Evolutionary conservation across 2,797 vertebrate species (phyloP).

Genomic region (Etheostoma nigrum): DNA sequence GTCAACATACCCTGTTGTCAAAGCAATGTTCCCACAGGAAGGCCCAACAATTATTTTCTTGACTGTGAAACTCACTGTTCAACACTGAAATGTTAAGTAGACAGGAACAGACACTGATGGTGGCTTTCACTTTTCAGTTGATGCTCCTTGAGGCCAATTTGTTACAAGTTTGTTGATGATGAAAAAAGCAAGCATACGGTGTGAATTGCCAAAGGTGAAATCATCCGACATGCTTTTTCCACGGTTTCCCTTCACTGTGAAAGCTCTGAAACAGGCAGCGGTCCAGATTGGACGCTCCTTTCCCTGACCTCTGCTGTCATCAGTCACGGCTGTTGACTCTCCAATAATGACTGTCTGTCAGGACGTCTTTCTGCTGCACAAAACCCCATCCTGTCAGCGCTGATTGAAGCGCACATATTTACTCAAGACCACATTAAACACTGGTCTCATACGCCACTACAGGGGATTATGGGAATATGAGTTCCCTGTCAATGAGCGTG

Average conservation of each 20-base stretch:
- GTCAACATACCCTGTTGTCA: conserved; percentile 28
- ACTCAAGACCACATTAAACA: conserved; percentile 72
- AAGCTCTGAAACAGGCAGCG: conserved; percentile 74
- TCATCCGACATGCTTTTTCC: conserved; percentile 79
- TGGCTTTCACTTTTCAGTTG: conserved; percentile 51
- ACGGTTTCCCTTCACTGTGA: conserved; percentile 67
- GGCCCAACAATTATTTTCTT: conserved; percentile 32
- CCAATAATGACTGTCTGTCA: conserved; percentile 79
- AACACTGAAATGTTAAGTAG: conserved; percentile 53
- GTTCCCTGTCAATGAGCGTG: conserved; percentile 64
- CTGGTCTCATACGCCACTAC: conserved; percentile 49
- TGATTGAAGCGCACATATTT: conserved; percentile 84
- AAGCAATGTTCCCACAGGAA: conserved; percentile 72
- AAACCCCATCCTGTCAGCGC: conserved; percentile 75
- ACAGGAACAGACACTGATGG: conserved; percentile 34
- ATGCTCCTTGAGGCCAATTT: conserved; percentile 60
- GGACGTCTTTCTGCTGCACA: conserved; percentile 64
- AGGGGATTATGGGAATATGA: conserved; percentile 83
- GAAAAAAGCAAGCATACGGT: conserved; percentile 71
- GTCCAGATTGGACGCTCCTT: conserved; percentile 77
- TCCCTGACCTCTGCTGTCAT: conserved; percentile 82
- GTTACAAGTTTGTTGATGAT: conserved; percentile 79
- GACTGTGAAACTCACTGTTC: conserved; percentile 34
- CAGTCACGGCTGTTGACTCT: conserved; percentile 84
- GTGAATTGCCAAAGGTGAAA: conserved; percentile 76